These are phyloP conservation scores for Anableps anableps DNA, from an alignment of 2,797 vertebrate genomes.

Conservation along the genomic window DNA sequence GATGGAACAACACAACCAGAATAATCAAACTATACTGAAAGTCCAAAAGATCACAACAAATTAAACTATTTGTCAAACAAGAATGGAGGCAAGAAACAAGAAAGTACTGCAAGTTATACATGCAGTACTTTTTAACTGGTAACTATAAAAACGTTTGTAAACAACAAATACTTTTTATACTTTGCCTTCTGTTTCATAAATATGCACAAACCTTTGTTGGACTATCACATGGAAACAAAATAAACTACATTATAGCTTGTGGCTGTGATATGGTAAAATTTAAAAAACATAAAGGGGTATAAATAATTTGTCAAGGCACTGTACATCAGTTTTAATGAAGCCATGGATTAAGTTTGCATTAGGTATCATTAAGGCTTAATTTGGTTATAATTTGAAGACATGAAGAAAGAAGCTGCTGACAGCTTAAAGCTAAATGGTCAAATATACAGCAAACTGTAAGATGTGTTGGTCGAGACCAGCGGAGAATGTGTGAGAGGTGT, in stretches of 20 bases:
- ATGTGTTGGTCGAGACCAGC: conserved; percentile 59
- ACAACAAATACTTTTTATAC: neutral
- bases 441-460: conserved; percentile 34
- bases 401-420: neutral
- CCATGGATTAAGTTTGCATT: neutral
- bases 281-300: neutral
- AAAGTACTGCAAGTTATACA: no score
- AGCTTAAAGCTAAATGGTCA: conserved; percentile 16
- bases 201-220: neutral
- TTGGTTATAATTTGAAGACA: neutral
- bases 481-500: conserved; percentile 73
- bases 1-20: neutral
- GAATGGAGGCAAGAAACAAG: no score
- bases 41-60: neutral
- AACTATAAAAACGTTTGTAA: neutral
- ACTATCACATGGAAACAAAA: neutral
- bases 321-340: neutral
- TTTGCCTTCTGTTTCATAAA: neutral
- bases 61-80: neutral
- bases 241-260: neutral
- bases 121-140: no score
- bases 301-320: neutral
- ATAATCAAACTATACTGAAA: neutral
- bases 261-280: neutral
- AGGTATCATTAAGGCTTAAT: conserved; percentile 2